Evolutionary conservation across 2,113 vertebrate genomes (phyloP).

Genomic region (Lagopus leucura): DNA sequence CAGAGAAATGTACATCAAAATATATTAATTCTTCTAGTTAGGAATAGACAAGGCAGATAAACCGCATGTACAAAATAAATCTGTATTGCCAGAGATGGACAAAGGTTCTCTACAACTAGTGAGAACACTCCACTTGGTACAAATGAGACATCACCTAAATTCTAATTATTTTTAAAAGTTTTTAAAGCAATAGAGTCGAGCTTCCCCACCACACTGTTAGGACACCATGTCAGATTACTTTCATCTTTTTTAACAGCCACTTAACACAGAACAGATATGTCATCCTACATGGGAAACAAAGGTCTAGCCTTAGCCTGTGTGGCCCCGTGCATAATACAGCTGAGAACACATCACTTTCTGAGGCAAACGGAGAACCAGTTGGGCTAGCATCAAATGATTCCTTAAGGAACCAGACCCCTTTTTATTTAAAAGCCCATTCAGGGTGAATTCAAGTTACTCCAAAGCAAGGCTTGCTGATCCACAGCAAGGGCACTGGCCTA

Average conservation of each 20-base stretch:
- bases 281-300: neutral
- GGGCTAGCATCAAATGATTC: neutral
- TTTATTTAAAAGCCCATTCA: no score
- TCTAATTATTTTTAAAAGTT: neutral
- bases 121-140: neutral
- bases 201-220: neutral
- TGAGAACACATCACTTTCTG: neutral
- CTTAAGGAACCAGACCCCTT: neutral
- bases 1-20: neutral
- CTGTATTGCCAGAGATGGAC: neutral
- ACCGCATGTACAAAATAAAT: neutral
- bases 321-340: neutral
- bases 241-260: neutral
- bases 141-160: neutral
- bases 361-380: neutral
- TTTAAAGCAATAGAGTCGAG: accelerated
- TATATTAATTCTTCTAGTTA: neutral
- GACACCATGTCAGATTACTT: neutral
- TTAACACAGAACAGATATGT: neutral
- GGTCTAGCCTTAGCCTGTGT: neutral
- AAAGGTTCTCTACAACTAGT: neutral
- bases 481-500: accelerated
- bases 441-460: neutral
- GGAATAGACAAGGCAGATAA: neutral
- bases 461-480: neutral